Base-by-base conservation (phyloP, 2,888 invertebrate genomes). In the Congeria kusceri region DNA sequence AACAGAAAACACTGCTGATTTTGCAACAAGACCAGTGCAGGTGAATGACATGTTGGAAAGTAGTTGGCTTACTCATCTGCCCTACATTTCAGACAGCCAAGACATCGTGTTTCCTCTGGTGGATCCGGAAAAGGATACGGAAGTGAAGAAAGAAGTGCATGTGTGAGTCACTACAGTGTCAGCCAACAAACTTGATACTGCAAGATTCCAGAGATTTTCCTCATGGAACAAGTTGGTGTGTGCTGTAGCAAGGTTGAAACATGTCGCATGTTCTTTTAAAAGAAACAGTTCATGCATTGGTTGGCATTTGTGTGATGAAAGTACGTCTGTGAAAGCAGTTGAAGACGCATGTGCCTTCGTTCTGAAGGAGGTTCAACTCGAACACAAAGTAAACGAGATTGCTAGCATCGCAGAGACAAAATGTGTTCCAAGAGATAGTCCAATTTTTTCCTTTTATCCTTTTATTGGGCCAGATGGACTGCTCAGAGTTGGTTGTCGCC, bases 401-500 rank as follows among this genome's bases (percentile, higher is more conserved):
- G 7, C 4, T 4, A 20, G 5, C 15, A 9, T 49, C 4, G 3
- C 18, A 20, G 3, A 9, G 18, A 44, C 18, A 18, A 15, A 3
- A 5, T 20, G 49, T 9, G 9, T 46, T 11, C 25, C 15, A 58
- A 3, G 7, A 5, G 20, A 61, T 44, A 80, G 80, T 39, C 4
- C 58, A 1, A 57, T 80, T 25, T n/a, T 56, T 11, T 20, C n/a
- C 2, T 47, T 80, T 0, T 57, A 20, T 58, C 77, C 73, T 27
- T 27, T 67, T 39, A 0, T 81, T 1, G 78, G 70, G 47, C 59
- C 47, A 0, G 57, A 75, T 11, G 74, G 75, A 20, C 27, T 78
- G 9, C 53, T 71, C 4, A 28, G 81, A 4, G 71, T 78, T 47
- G 75, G 77, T 23, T 74, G 81, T 1, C 61, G 77, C 13, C 32